Base-by-base conservation (phyloP, 2,797 vertebrate species). In the Notamacropus eugenii region DNA sequence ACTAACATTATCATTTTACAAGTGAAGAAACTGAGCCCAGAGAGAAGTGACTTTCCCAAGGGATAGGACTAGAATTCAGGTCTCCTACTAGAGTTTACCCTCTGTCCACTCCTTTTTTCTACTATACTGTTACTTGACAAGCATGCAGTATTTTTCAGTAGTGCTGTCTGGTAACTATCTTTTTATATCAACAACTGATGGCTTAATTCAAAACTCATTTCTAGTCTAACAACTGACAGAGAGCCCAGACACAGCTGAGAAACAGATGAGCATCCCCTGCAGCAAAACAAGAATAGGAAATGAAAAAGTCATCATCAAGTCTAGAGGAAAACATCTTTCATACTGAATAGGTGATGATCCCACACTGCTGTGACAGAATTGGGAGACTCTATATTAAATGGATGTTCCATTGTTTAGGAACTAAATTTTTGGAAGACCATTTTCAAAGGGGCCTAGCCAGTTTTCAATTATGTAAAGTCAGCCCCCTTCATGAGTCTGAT, bases 121-220 rank as follows among this genome's bases (percentile, higher is more conserved):
- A 22, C 40, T 40, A 82, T 24, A 31, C 2, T 82, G 22, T 24
- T 82, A 46, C 22, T 82, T 82, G 40, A 82, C 74, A 82, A 74
- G 67, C 74, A 82, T 46, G 19, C 40, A 46, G 40, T 46, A 82
- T 19, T 22, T 82, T 82, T 82, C 62, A 40, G n/a, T 82, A n/a
- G 22, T 46, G 22, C 74, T 46, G 40, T 46, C 74, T 82, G 74
- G 40, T 82, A 46, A 46, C 74, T 46, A 40, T 82, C 67, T 46
- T 82, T 82, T 82, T 82, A 46, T 46, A 46, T 82, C n/a, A 82
- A 82, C 22, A 82, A 82, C 67, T 46, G 40, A 82, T 82, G 74
- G 74, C 74, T 46, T 82, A 82, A 82, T 46, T 82, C 40, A 95
- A 46, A n/a, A 97, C 93, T 91, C 91, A 93, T 98, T 98, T 96